phyloP scores from a whole-genome alignment of 2,113 vertebrate genomes.

The Hipposideros armiger region DNA sequence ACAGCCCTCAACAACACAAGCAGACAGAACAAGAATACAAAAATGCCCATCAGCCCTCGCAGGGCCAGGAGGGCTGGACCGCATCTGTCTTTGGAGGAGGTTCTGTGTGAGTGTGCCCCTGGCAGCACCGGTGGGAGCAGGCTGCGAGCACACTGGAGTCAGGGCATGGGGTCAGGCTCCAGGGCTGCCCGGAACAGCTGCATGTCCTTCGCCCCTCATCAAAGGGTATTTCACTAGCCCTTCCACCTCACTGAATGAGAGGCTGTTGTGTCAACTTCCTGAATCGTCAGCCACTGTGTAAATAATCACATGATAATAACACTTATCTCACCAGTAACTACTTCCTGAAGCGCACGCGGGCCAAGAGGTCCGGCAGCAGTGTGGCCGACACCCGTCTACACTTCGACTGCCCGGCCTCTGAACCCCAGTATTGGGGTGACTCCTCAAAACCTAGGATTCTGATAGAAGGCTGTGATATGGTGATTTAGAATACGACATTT shows the following conservation, averaged over 20 bases:
- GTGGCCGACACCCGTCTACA: fast-evolving
- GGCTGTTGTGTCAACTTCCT: background rate
- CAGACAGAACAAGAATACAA: slow-evolving; percentile 89
- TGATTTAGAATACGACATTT: background rate
- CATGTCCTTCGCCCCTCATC: background rate
- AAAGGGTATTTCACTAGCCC: background rate
- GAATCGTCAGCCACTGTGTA: background rate
- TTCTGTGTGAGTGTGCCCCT: fast-evolving
- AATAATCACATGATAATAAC: background rate
- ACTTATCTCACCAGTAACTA: background rate
- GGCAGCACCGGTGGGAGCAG: fast-evolving
- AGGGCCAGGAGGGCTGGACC: background rate
- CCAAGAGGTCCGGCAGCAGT: background rate
- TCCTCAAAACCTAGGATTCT: background rate
- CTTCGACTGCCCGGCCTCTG: background rate
- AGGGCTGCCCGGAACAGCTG: background rate
- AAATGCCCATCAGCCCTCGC: slow-evolving; percentile 84
- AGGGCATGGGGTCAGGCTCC: background rate
- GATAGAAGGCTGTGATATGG: background rate
- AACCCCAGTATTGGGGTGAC: background rate
- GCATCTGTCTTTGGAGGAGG: background rate
- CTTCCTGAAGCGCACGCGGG: background rate
- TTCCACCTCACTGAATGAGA: background rate
- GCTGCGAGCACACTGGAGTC: background rate
- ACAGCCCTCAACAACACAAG: slow-evolving; percentile 89